phyloP scores from a whole-genome alignment of 1,140 invertebrate genomes.

The Penaeus chinensis region DNA sequence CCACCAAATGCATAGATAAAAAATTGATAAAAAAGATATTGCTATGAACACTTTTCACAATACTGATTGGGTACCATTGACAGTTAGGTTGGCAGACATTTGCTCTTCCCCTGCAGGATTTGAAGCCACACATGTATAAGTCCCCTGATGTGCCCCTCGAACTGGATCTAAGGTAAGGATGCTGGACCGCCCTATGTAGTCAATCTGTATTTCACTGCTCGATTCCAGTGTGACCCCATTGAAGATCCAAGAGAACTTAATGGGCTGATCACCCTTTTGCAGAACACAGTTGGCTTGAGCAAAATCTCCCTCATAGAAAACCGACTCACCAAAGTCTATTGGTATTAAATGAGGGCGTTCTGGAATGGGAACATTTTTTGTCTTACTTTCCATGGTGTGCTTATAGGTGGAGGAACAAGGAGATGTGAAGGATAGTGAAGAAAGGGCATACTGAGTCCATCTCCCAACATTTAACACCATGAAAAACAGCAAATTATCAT shows the following conservation, averaged over 20 bases:
- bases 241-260: slow-evolving; percentile 83
- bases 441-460: too few relatives aligned
- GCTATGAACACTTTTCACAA: neutral
- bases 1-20: neutral
- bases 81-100: slow-evolving; percentile 47
- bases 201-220: slow-evolving; percentile 65
- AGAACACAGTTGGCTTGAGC: slow-evolving; percentile 81
- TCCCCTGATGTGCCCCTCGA: slow-evolving; percentile 71
- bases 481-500: too few relatives aligned
- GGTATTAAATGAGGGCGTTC: slow-evolving; percentile 58
- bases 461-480: too few relatives aligned
- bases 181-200: slow-evolving; percentile 77
- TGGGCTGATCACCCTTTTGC: slow-evolving; percentile 83
- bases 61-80: slow-evolving; percentile 49
- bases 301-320: slow-evolving; percentile 70
- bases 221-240: slow-evolving; percentile 70
- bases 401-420: too few relatives aligned
- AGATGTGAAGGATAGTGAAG: too few relatives aligned
- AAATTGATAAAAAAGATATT: neutral
- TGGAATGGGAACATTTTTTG: slow-evolving; percentile 45
- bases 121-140: slow-evolving; percentile 68
- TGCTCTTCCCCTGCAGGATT: slow-evolving; percentile 67
- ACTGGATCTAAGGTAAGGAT: slow-evolving; percentile 82
- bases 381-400: neutral
- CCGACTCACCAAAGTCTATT: slow-evolving; percentile 62